These are phyloP conservation scores for Stomatorhinus walkeri DNA, from an alignment of 2,797 vertebrate genomes.

Conservation along the genomic window DNA sequence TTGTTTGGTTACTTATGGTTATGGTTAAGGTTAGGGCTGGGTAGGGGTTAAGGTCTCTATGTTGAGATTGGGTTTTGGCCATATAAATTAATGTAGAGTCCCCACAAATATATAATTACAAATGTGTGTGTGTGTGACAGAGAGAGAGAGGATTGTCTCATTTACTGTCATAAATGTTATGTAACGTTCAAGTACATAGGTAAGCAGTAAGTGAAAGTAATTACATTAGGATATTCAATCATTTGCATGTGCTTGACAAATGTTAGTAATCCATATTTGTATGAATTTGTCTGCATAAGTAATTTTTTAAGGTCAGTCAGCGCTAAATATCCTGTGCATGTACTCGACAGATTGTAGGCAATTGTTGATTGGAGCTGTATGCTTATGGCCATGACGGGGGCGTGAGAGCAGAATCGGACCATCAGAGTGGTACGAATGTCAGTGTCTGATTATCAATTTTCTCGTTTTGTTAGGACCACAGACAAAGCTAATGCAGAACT, in stretches of 20 bases:
- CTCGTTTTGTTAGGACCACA: conserved; percentile 54
- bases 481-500: conserved; percentile 86
- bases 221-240: neutral
- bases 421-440: neutral
- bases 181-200: neutral
- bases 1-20: neutral
- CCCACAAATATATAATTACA: neutral
- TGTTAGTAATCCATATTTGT: neutral
- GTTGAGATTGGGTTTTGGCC: neutral
- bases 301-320: neutral
- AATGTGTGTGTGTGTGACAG: neutral
- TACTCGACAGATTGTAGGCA: neutral
- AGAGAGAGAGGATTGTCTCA: neutral
- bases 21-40: neutral
- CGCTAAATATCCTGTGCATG: neutral
- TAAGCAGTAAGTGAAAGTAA: neutral
- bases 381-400: neutral
- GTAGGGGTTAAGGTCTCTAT: neutral
- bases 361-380: neutral
- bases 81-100: neutral
- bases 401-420: neutral
- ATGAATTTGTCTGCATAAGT: neutral
- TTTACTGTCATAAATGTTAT: neutral
- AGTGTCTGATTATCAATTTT: neutral
- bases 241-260: neutral